phyloP scores from a whole-genome alignment of 2,113 vertebrate genomes.

The Callorhinus ursinus region DNA sequence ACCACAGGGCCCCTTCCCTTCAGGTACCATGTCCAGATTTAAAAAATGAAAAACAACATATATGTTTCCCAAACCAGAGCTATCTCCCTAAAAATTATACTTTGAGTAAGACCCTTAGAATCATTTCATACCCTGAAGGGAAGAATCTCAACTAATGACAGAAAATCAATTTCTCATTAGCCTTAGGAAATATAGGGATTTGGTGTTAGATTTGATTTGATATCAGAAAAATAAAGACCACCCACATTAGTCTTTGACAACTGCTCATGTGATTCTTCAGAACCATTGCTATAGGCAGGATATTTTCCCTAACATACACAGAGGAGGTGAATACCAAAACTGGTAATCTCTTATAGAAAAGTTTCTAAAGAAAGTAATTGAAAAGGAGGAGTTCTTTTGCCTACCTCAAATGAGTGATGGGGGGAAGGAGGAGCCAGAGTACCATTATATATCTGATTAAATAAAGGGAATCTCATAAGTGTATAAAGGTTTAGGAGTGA shows the following conservation, averaged over 20 bases:
- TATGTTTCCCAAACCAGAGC: neutral
- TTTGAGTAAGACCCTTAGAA: neutral
- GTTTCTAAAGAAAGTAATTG: neutral
- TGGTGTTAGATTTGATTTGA: conserved; percentile 17
- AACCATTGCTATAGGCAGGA: neutral
- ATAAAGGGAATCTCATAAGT: neutral
- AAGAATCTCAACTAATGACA: conserved; percentile 29
- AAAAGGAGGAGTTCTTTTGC: neutral
- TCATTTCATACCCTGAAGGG: neutral
- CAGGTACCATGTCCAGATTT: neutral
- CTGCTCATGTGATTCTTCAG: neutral
- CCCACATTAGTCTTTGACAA: neutral
- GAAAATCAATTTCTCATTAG: conserved; percentile 46
- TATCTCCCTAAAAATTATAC: neutral
- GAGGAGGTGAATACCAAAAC: neutral
- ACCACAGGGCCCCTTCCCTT: neutral
- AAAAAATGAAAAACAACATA: conserved; percentile 18
- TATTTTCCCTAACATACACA: neutral
- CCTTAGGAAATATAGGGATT: neutral
- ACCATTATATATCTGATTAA: neutral
- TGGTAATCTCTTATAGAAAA: neutral
- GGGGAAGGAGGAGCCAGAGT: neutral
- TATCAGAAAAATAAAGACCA: conserved; percentile 46
- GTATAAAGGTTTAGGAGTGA: neutral
- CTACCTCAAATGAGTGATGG: neutral